Conservation (phyloP, 2,113 vertebrate genomes). For the Himantopus leucocephalus region DNA sequence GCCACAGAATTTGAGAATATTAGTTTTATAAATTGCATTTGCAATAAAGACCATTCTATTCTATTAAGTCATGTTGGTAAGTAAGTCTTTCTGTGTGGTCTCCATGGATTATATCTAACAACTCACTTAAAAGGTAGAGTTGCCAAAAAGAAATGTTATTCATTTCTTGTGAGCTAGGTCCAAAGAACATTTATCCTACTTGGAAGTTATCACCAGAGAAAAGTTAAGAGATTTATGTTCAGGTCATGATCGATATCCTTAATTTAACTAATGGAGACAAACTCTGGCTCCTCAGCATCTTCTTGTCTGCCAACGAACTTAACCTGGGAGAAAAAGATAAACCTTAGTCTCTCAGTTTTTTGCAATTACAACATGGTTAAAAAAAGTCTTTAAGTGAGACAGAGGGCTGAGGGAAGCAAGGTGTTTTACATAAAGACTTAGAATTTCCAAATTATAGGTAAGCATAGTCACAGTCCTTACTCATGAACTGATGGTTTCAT, state of each 20-base stretch:
- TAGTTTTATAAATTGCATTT: neutral
- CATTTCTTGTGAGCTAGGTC: neutral
- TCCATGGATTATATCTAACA: neutral
- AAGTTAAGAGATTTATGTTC: conserved; percentile 21
- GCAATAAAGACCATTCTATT: neutral
- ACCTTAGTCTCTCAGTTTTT: neutral
- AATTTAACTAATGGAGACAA: conserved; percentile 35
- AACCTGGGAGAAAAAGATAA: neutral
- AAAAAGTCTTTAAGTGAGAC: neutral
- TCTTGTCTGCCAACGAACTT: neutral
- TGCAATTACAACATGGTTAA: neutral
- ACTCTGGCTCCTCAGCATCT: neutral
- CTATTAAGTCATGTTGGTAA: neutral
- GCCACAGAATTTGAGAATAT: neutral
- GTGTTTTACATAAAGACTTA: neutral
- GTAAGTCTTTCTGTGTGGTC: neutral
- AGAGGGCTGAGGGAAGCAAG: neutral
- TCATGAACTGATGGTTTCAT: neutral
- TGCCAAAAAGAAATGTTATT: neutral
- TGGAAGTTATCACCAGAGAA: neutral
- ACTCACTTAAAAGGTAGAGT: neutral
- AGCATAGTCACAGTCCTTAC: neutral
- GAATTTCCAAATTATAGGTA: neutral
- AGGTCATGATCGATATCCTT: neutral
- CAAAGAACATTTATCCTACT: neutral